Base-by-base conservation (phyloP, 2,113 vertebrate genomes). In the Meriones unguiculatus region DNA sequence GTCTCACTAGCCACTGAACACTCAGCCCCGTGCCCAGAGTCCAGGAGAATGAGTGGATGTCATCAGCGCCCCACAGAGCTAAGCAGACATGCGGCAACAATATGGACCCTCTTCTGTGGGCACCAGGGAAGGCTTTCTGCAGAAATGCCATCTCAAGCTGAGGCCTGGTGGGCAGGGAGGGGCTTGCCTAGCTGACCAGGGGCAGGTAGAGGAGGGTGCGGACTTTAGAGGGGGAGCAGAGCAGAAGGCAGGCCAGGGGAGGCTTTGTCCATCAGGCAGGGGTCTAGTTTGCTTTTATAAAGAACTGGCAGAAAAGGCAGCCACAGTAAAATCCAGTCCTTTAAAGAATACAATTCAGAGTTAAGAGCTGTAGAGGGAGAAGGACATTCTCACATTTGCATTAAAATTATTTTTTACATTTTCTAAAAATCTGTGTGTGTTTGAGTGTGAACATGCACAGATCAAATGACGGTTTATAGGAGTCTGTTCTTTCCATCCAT, bases 301-400 rank as follows among this genome's bases (percentile, higher is more conserved):
- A 85, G 30, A 81, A 72, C 52, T 73, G 73, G 87, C n/a, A 91
- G 64, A 46, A 20, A 59, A 76, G 59, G 75, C 46, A 94, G 62
- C 59, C 59, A 67, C 62, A 54, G 22, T 86, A 84, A 89, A 72
- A 72, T 50, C 50, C 65, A 70, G 0, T 12, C 35, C 30, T 85
- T 46, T 65, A 65, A 28, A 86, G 15, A 50, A 30, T 32, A 67
- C 5, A 86, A 32, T 32, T 86, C 41, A 22, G 59, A 24, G 38
- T 69, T 62, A 96, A 87, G 35, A 59, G 41, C 85, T 92, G 89
- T 94, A 62, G 73, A 91, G 52, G 46, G 75, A 93, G 70, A 90
- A 91, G 38, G 24, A 20, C 50, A 59, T 75, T 12, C 65, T 73
- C 41, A 85, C 30, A 94, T 87, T 67, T 50, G 30, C 35, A 59